phyloP scores from a whole-genome alignment of 1,140 invertebrate genomes.

The Chionoecetes opilio region DNA sequence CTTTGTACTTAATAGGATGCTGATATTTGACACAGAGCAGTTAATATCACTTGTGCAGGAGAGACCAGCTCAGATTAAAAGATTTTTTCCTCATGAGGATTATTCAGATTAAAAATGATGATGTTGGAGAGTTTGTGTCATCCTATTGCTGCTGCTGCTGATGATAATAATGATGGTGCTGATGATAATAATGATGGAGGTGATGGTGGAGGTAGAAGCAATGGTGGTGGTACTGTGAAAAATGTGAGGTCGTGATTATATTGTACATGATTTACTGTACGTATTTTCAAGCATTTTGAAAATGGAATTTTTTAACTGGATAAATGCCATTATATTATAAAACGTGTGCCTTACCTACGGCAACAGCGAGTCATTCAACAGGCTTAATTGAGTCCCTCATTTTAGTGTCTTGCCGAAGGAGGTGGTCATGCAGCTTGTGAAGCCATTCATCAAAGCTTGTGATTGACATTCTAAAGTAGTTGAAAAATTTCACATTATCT shows the following conservation, averaged over 20 bases:
- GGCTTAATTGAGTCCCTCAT: background rate
- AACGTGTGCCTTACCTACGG: background rate
- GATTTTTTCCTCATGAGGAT: too few species aligned
- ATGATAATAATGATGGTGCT: background rate
- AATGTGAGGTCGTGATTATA: slow-evolving; percentile 36
- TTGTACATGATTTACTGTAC: background rate
- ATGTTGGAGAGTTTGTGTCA: background rate
- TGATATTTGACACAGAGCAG: too few species aligned
- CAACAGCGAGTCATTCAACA: background rate
- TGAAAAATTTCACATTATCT: slow-evolving; percentile 52
- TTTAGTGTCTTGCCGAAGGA: slow-evolving; percentile 41
- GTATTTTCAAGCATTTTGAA: background rate
- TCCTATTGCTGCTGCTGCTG: background rate
- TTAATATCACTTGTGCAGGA: too few species aligned
- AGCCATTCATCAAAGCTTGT: slow-evolving; percentile 51
- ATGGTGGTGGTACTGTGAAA: slow-evolving; percentile 18
- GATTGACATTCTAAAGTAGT: slow-evolving; percentile 48
- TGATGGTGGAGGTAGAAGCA: background rate
- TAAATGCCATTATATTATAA: background rate
- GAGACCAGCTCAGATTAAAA: too few species aligned
- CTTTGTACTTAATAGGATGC: too few species aligned
- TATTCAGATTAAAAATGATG: background rate
- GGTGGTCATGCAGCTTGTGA: slow-evolving; percentile 48
- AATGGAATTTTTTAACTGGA: background rate
- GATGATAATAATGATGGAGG: background rate